Evolutionary conservation across 2,888 invertebrate genomes (phyloP).

Genomic region (Andrena haemorrhoa): DNA sequence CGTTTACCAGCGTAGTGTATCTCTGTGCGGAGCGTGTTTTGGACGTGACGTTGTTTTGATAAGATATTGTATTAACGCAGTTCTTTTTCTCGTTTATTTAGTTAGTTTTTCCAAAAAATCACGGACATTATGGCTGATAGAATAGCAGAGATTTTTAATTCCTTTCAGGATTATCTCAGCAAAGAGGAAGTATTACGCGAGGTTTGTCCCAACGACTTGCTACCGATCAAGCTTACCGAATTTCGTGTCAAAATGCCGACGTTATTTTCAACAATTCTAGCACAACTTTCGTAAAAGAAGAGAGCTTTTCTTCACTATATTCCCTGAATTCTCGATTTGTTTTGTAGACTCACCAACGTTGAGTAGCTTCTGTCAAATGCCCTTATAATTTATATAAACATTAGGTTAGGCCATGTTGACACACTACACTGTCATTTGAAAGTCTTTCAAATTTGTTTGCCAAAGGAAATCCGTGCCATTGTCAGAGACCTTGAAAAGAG

Average conservation of each 20-base stretch:
- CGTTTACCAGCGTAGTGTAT: neutral
- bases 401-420: slow-evolving; percentile 28
- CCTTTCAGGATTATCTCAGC: slow-evolving; percentile 92
- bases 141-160: slow-evolving; percentile 88
- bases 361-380: neutral
- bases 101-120: neutral
- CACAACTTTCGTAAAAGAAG: neutral
- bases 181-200: slow-evolving; percentile 93
- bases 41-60: neutral
- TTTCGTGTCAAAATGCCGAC: slow-evolving; percentile 51
- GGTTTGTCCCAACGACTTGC: slow-evolving; percentile 85
- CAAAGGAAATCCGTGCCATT: slow-evolving; percentile 89
- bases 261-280: slow-evolving; percentile 46
- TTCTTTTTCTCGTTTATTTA: slow-evolving; percentile 25
- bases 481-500: slow-evolving; percentile 92
- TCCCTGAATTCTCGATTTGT: neutral
- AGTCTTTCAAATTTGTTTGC: slow-evolving; percentile 52
- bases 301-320: neutral
- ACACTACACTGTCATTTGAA: neutral
- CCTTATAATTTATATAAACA: neutral
- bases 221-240: slow-evolving; percentile 16
- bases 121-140: slow-evolving; percentile 85
- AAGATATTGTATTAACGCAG: neutral
- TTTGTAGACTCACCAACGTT: neutral
- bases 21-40: neutral